Evolutionary conservation across 2,113 vertebrate genomes (phyloP).

Genomic region (Paralichthys olivaceus): DNA sequence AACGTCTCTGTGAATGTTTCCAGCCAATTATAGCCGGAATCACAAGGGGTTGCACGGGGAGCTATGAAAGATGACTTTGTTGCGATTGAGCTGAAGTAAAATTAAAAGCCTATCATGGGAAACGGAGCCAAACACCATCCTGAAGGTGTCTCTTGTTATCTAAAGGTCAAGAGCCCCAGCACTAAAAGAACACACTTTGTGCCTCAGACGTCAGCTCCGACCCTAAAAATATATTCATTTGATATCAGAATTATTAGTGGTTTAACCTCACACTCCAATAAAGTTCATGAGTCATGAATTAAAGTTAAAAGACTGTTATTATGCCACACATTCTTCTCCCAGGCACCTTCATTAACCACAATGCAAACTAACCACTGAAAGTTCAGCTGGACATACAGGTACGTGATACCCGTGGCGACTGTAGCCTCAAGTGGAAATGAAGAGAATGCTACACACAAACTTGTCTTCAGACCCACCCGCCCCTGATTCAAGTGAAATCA

Average conservation of each 20-base stretch:
- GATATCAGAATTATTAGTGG: background rate
- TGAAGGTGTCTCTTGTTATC: background rate
- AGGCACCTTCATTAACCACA: background rate
- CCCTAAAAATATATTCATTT: background rate
- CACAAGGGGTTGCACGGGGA: background rate
- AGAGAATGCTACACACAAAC: background rate
- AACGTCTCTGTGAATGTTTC: background rate
- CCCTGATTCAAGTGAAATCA: background rate
- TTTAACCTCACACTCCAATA: background rate
- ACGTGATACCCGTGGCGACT: background rate
- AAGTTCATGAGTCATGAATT: background rate
- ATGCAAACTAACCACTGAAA: background rate
- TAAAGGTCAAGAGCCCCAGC: slow-evolving; percentile 21
- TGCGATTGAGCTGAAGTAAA: slow-evolving; percentile 9
- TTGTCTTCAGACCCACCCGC: background rate
- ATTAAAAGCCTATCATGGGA: slow-evolving; percentile 16
- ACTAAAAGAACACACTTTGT: background rate
- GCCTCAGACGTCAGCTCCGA: background rate
- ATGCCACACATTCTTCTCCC: background rate
- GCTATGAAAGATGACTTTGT: slow-evolving; percentile 10
- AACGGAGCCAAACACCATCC: slow-evolving; percentile 14
- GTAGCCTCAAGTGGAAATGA: background rate
- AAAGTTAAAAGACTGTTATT: background rate
- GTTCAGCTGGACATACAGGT: background rate
- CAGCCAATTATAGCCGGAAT: slow-evolving; percentile 31